Evolutionary conservation across 35 echinoderm and acorn worm species (phyloP).

Genomic region (Apostichopus californicus): DNA sequence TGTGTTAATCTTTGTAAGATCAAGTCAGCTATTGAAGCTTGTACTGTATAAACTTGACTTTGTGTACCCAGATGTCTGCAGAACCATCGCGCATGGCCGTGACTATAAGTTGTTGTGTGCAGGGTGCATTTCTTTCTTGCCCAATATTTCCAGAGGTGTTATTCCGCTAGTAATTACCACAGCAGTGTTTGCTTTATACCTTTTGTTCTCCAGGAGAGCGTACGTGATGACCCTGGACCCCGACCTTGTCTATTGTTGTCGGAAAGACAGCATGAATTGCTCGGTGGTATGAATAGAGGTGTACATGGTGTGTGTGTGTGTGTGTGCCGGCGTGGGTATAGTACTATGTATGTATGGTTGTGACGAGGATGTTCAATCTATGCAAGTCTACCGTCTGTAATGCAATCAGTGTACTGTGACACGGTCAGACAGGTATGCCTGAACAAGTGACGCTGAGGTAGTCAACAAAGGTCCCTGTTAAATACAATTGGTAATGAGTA

Average conservation of each 20-base stretch:
- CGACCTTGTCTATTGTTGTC: conserved; percentile 33
- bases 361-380: too few species aligned
- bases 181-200: conserved; percentile 17
- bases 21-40: too few species aligned
- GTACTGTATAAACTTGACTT: not conserved
- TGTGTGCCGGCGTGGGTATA: not conserved
- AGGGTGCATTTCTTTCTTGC: not conserved
- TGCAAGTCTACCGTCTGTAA: too few species aligned
- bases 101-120: not conserved
- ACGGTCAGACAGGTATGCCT: too few species aligned
- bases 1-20: too few species aligned
- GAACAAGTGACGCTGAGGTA: too few species aligned
- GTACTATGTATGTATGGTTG: too few species aligned
- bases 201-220: not conserved
- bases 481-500: too few species aligned
- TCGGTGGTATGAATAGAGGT: not conserved
- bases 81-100: not conserved
- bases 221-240: conserved; percentile 25
- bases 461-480: too few species aligned
- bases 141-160: not conserved
- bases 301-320: not conserved
- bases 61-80: not conserved
- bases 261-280: not conserved
- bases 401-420: too few species aligned
- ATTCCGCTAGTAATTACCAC: not conserved